Conservation (phyloP, 2,797 vertebrate genomes). For the Anolis apletophallus region DNA sequence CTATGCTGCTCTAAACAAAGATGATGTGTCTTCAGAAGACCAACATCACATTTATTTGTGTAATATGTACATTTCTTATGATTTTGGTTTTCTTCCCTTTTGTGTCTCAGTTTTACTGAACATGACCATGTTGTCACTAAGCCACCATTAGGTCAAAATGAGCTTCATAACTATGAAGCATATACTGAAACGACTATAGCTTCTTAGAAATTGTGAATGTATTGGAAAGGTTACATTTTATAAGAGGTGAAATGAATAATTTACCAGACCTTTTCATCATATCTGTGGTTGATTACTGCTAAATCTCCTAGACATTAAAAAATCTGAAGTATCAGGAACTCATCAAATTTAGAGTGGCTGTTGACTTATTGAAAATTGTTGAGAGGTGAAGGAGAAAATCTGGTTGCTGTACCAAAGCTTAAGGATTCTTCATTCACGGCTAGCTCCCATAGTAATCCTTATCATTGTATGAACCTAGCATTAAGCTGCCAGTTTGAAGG, state of each 20-base stretch:
- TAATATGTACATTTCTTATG: background rate
- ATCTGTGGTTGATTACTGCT: conserved; percentile 17
- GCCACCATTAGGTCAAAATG: background rate
- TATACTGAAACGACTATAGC: background rate
- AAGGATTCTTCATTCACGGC: background rate
- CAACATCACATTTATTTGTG: background rate
- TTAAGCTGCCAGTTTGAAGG: background rate
- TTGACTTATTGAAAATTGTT: conserved; percentile 23
- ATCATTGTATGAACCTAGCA: background rate
- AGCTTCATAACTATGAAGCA: background rate
- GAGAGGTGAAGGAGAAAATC: background rate
- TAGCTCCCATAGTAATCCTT: conserved; percentile 5
- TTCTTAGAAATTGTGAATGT: background rate
- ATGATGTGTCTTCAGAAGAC: background rate
- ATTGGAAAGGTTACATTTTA: no score
- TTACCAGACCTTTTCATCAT: conserved; percentile 7
- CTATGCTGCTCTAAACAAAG: background rate
- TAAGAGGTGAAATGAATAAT: background rate
- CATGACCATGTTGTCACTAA: background rate
- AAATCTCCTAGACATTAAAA: conserved; percentile 11
- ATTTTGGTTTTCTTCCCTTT: background rate
- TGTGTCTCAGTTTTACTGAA: background rate
- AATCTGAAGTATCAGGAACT: conserved; percentile 19
- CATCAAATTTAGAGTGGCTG: conserved; percentile 23
- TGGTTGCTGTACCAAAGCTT: conserved; percentile 10